Evolutionary conservation across 2,797 vertebrate genomes (phyloP), one percentile per base, ranked within the genome.

Genomic region (Sebastes matsubarae): DNA sequence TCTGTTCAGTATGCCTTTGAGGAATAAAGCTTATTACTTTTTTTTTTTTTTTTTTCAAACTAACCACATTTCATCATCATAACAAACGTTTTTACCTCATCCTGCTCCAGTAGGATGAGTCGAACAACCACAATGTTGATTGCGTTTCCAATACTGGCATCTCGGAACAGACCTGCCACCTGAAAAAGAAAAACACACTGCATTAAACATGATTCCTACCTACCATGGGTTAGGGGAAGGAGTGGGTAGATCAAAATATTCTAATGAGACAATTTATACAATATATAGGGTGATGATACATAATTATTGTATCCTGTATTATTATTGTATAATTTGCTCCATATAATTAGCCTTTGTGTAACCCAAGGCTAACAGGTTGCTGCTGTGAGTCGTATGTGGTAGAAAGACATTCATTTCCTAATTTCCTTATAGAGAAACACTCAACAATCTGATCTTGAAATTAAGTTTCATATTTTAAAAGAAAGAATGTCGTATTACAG

Each of bases 91-190:
- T 63, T 88, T 91, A 99, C 98, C 98, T 99, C 97, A 0, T 99
- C 97, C 0, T 96, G 92, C 88, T 99, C 97, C 92, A 99, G 94
- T 54, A 99, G 92, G 82, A 99, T 94, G 72, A 99, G 96, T 3
- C 97, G 96, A 88, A 99, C 99, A 0, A 99, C 93, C 1, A 96
- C 97, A 4, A 99, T 96, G 90, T 99, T 97, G 94, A 99, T 96
- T 36, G 97, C 95, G 74, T 99, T 99, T 84, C 99, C 99, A 1
- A 99, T 98, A 91, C 96, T 99, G 87, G 98, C 92, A 16, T 99
- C 97, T n/a, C 93, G 96, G 93, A 97, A 99, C 72, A 99, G 89
- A 25, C 98, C 97, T 0, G 98, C 97, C 88, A 99, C 99, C 99
- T 99, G 94, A 29, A 90, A 84, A 54, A n/a, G n/a, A 24, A 42